phyloP scores from a whole-genome alignment of 2,113 vertebrate species.

The Engystomops pustulosus region DNA sequence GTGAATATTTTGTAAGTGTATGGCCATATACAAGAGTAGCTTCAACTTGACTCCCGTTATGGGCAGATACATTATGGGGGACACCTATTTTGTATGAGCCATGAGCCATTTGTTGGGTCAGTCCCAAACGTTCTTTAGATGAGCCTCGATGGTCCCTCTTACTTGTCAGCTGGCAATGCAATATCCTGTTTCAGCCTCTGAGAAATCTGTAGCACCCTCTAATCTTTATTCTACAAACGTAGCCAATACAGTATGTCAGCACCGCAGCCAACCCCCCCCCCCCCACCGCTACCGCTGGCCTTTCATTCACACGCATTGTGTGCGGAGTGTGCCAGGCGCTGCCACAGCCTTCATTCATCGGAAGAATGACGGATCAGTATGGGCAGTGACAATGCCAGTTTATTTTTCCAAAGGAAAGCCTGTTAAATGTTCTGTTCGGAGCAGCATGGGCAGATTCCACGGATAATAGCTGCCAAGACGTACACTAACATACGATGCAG shows the following conservation, averaged over 20 bases:
- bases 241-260: conserved; percentile 32
- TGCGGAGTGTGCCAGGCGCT: conserved; percentile 17
- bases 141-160: background rate
- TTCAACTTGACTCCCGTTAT: no score
- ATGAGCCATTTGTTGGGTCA: no score
- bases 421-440: conserved; percentile 7
- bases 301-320: conserved; percentile 23
- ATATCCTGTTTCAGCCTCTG: background rate
- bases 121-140: no score
- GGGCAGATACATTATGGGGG: no score
- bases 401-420: background rate
- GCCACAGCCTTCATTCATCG: conserved; percentile 38
- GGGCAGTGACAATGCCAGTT: conserved; percentile 33
- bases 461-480: background rate
- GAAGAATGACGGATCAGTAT: conserved; percentile 15
- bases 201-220: conserved; percentile 9
- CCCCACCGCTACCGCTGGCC: background rate
- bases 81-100: no score
- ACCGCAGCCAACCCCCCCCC: background rate
- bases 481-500: background rate
- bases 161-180: background rate
- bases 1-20: no score
- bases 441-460: background rate
- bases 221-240: conserved; percentile 28
- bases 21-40: no score